Conservation (phyloP, 2,113 vertebrate genomes). For the Ciconia maguari region DNA sequence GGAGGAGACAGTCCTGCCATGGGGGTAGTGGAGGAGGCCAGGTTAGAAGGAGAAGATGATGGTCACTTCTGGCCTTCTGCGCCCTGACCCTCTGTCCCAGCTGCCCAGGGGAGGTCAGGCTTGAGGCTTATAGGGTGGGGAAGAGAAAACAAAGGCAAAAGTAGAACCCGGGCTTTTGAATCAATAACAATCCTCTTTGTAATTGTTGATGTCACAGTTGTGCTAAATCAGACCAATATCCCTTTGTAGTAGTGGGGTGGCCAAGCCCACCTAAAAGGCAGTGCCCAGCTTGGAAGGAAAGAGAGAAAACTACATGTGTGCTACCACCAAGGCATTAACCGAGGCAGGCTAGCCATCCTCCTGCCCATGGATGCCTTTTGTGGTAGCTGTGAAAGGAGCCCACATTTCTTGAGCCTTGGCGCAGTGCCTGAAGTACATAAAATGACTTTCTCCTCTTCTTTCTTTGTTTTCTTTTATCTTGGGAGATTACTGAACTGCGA, state of each 20-base stretch:
- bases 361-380: background rate
- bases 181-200: background rate
- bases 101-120: background rate
- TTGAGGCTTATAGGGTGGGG: background rate
- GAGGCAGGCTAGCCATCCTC: background rate
- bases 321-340: background rate
- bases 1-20: background rate
- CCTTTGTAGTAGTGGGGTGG: background rate
- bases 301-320: background rate
- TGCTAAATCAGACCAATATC: background rate
- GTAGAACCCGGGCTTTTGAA: background rate
- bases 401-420: background rate
- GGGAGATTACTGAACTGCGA: constrained; percentile 3
- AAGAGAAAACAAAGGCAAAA: background rate
- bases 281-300: background rate
- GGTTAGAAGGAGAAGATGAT: background rate
- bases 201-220: background rate
- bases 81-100: background rate
- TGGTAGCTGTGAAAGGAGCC: background rate
- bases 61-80: background rate
- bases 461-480: background rate
- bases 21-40: background rate
- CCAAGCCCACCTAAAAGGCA: background rate
- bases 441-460: background rate
- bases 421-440: background rate